Evolutionary conservation across 2,888 invertebrate genomes (phyloP).

Genomic region (Formica aserva): DNA sequence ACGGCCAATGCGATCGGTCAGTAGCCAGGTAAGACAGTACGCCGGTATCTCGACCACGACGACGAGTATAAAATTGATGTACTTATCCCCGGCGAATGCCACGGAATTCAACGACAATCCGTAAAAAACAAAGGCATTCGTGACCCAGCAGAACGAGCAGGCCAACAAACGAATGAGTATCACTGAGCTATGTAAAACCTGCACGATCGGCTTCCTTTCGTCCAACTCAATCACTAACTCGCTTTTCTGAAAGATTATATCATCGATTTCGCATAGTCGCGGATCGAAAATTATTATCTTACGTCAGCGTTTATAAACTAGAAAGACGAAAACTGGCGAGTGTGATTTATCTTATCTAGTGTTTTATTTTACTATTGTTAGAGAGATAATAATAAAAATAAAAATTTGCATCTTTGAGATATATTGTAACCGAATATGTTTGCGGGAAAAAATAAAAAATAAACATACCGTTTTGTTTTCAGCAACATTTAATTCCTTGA

Average conservation of each 20-base stretch:
- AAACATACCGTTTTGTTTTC: slow-evolving; percentile 63
- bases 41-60: slow-evolving; percentile 91
- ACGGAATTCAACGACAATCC: slow-evolving; percentile 93
- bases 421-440: background rate
- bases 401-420: background rate
- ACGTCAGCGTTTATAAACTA: background rate
- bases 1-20: slow-evolving; percentile 87
- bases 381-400: background rate
- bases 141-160: slow-evolving; percentile 93
- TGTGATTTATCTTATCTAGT: background rate
- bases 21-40: slow-evolving; percentile 88
- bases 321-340: background rate
- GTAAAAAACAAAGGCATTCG: slow-evolving; percentile 92
- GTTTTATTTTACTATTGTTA: background rate
- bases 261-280: background rate
- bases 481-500: slow-evolving; percentile 79
- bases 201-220: slow-evolving; percentile 76
- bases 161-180: slow-evolving; percentile 88
- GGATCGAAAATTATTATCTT: background rate
- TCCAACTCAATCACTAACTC: slow-evolving; percentile 37
- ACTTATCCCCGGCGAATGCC: slow-evolving; percentile 91
- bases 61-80: slow-evolving; percentile 91
- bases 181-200: slow-evolving; percentile 87
- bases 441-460: background rate
- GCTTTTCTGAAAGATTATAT: slow-evolving; percentile 56